Evolutionary conservation across 2,888 invertebrate genomes (phyloP).

Genomic region (Aromia moschata): DNA sequence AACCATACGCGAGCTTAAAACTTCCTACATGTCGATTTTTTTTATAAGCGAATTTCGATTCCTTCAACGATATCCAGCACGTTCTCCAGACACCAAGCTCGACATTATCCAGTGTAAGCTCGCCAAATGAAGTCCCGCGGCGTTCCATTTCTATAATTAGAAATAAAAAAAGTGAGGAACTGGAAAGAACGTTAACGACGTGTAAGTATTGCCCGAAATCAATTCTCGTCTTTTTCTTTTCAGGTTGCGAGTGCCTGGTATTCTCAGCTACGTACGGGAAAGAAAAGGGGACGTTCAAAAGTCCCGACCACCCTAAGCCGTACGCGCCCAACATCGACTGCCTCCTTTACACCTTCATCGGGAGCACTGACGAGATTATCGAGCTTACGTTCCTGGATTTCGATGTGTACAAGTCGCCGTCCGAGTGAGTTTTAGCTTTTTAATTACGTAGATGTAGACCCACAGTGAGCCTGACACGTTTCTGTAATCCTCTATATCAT

Average conservation of each 20-base stretch:
- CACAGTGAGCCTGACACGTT: no score
- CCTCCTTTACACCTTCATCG: constrained; percentile 84
- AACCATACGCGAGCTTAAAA: no score
- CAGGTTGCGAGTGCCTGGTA: constrained; percentile 86
- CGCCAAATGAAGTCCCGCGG: not conserved
- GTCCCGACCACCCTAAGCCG: constrained; percentile 83
- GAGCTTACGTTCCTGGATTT: constrained; percentile 84
- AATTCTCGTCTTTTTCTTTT: constrained; percentile 50
- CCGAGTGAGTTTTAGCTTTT: constrained; percentile 69
- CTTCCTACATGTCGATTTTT: no score
- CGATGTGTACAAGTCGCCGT: constrained; percentile 74
- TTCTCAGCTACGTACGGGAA: constrained; percentile 83
- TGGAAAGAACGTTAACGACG: constrained; percentile 15
- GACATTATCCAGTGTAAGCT: not conserved
- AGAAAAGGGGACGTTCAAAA: constrained; percentile 82
- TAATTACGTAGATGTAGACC: no score
- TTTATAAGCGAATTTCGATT: no score
- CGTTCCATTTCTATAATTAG: constrained; percentile 23
- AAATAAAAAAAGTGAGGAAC: constrained; percentile 16
- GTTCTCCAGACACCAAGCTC: not conserved
- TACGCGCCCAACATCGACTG: constrained; percentile 81
- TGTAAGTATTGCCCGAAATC: constrained; percentile 25
- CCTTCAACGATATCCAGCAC: no score
- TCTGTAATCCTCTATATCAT: no score
- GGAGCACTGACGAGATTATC: constrained; percentile 81